Percentiles rank a stretch among this genome's conserved stretches.
These are phyloP conservation scores for Trichoplusia ni DNA, from an alignment of 1,140 invertebrate genomes.

Conservation along the genomic window DNA sequence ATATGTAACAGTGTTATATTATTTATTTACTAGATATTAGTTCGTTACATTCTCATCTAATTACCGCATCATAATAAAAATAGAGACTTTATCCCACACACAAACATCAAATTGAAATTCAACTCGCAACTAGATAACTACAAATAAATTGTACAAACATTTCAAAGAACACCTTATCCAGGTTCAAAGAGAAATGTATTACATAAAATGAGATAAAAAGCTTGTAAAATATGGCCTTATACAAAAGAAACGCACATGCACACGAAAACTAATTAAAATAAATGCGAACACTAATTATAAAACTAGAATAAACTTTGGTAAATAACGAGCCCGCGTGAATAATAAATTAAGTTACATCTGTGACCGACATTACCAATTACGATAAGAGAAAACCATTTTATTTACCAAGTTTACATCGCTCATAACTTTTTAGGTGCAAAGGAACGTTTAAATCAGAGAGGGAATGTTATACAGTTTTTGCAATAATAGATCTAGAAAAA, in stretches of 20 bases:
- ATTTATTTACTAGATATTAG: constrained; percentile 44
- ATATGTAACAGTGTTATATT: constrained; percentile 48
- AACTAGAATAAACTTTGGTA: constrained; percentile 33
- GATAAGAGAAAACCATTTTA: neutral
- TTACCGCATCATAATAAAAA: constrained; percentile 56
- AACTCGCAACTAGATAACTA: constrained; percentile 24
- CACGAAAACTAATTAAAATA: constrained; percentile 20
- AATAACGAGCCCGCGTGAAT: constrained; percentile 2
- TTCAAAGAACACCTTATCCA: constrained; percentile 33
- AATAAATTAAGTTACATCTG: neutral
- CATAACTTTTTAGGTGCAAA: neutral
- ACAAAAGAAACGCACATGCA: constrained; percentile 17
- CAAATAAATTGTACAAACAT: constrained; percentile 34
- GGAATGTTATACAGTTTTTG: neutral
- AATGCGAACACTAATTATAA: constrained; percentile 24
- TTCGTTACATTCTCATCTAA: constrained; percentile 46
- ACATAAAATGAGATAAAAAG: constrained; percentile 15
- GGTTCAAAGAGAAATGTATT: neutral
- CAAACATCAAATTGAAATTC: constrained; percentile 27
- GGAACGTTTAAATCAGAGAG: neutral
- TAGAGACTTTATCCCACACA: constrained; percentile 53
- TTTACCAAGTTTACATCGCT: constrained; percentile 13
- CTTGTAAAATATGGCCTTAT: constrained; percentile 26
- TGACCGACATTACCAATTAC: neutral
- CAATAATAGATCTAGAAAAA: too few relatives aligned